phyloP scores from a whole-genome alignment of 1,140 invertebrate species.

The Drosophila nannoptera region DNA sequence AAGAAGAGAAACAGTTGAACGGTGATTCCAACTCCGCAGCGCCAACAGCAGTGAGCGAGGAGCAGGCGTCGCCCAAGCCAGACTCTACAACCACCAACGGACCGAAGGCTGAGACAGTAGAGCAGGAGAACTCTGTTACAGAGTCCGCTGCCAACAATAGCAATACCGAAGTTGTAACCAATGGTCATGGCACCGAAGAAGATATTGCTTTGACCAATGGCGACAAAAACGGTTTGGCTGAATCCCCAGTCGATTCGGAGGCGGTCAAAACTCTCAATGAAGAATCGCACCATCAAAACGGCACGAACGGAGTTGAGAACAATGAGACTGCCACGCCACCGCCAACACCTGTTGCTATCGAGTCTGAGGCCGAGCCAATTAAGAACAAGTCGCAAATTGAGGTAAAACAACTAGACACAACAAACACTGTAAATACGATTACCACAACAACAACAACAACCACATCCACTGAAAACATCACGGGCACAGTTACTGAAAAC shows the following conservation, averaged over 20 bases:
- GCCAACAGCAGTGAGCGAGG: slow-evolving; percentile 34
- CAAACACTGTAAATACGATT: slow-evolving; percentile 68
- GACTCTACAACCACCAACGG: slow-evolving; percentile 42
- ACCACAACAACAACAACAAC: slow-evolving; percentile 53
- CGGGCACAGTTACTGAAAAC: slow-evolving; percentile 10
- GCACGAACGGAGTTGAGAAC: slow-evolving; percentile 61
- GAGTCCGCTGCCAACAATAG: slow-evolving; percentile 17
- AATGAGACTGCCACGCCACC: slow-evolving; percentile 56
- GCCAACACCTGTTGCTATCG: slow-evolving; percentile 60
- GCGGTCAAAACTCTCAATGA: slow-evolving; percentile 52
- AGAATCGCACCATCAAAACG: slow-evolving; percentile 69
- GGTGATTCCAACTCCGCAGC: slow-evolving; percentile 53
- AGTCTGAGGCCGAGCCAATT: slow-evolving; percentile 59
- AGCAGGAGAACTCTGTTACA: slow-evolving; percentile 29
- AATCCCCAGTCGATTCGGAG: slow-evolving; percentile 55
- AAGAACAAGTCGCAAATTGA: slow-evolving; percentile 77
- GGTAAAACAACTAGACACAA: slow-evolving; percentile 68
- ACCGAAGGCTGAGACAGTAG: slow-evolving; percentile 79
- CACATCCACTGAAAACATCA: slow-evolving; percentile 15
- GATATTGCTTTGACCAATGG: slow-evolving; percentile 59
- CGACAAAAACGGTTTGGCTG: slow-evolving; percentile 59
- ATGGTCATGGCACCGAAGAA: slow-evolving; percentile 53
- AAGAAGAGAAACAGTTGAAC: slow-evolving; percentile 56
- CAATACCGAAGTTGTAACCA: slow-evolving; percentile 58
- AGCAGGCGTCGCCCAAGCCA: slow-evolving; percentile 34